Conservation (phyloP, 1,140 invertebrate species). For the Aphidius gifuensis region DNA sequence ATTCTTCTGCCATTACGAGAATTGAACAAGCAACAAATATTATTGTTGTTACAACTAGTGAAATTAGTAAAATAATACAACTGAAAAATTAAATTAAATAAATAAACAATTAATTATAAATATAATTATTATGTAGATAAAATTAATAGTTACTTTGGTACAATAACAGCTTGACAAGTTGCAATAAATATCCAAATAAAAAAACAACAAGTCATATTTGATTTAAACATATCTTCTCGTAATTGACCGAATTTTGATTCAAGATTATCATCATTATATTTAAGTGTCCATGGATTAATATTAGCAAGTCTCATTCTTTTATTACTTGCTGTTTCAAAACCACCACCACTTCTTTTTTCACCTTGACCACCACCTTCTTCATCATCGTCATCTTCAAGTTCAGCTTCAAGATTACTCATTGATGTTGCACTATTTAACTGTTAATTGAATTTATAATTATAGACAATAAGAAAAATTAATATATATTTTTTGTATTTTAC, state of each 20-base stretch:
- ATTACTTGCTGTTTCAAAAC: conserved; percentile 90
- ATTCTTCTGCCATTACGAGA: conserved; percentile 84
- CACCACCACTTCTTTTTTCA: conserved; percentile 81
- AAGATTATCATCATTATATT: conserved; percentile 73
- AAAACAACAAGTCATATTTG: conserved; percentile 88
- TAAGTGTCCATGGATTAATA: conserved; percentile 80
- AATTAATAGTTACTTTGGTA: conserved; percentile 64
- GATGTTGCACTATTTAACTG: conserved; percentile 56
- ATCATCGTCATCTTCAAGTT: conserved; percentile 50
- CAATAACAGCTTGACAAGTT: conserved; percentile 72
- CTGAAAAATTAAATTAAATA: conserved; percentile 39
- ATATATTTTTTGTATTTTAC: conserved; percentile 51
- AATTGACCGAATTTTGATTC: conserved; percentile 80
- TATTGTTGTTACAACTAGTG: conserved; percentile 64
- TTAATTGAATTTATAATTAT: conserved; percentile 19
- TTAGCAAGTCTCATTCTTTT: conserved; percentile 86
- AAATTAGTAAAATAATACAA: conserved; percentile 59
- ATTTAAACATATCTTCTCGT: conserved; percentile 92
- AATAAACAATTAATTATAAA: conserved; percentile 17
- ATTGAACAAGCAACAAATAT: conserved; percentile 66
- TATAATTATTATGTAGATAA: not conserved
- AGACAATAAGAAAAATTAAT: not conserved
- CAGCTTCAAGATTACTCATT: conserved; percentile 52
- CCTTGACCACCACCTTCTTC: conserved; percentile 41
- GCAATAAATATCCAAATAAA: conserved; percentile 88